Conservation (phyloP, 2,888 invertebrate species). For the Drepana falcataria region DNA sequence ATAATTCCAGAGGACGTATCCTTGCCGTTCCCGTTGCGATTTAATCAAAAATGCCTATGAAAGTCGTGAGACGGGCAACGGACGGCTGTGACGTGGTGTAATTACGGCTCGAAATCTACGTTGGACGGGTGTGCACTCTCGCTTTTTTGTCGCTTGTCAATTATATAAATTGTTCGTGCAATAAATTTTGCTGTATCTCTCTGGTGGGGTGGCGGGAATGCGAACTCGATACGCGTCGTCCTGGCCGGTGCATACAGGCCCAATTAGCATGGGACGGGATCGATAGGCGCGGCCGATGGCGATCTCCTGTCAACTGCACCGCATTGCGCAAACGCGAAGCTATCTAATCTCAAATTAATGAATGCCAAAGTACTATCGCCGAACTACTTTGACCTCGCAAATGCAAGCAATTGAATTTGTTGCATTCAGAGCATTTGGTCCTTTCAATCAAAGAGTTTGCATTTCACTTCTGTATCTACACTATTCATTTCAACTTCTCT, state of each 20-base stretch:
- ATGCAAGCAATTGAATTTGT: not conserved
- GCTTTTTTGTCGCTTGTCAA: conserved; percentile 75
- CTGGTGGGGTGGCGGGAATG: conserved; percentile 60
- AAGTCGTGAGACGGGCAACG: conserved; percentile 39
- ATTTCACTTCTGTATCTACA: not conserved
- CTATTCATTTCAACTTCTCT: conserved; percentile 10
- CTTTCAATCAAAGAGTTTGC: not conserved
- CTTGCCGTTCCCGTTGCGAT: conserved; percentile 58
- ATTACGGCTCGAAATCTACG: conserved; percentile 62
- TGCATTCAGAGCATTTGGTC: not conserved
- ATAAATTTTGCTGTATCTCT: conserved; percentile 76
- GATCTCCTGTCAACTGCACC: conserved; percentile 64
- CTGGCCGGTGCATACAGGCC: conserved; percentile 52
- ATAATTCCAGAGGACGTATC: conserved; percentile 72
- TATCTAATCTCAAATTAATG: conserved; percentile 73
- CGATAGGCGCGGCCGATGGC: conserved; percentile 71
- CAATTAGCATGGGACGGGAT: conserved; percentile 78
- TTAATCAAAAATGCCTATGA: conserved; percentile 65
- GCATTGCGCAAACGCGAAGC: conserved; percentile 58
- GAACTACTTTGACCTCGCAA: conserved; percentile 20
- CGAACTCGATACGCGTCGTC: conserved; percentile 49
- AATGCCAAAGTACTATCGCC: conserved; percentile 57
- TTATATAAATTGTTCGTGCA: conserved; percentile 77
- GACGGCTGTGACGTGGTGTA: conserved; percentile 52
- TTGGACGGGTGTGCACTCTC: conserved; percentile 66